Conservation (phyloP, 2,113 vertebrate species). For the Arvicanthis niloticus region DNA sequence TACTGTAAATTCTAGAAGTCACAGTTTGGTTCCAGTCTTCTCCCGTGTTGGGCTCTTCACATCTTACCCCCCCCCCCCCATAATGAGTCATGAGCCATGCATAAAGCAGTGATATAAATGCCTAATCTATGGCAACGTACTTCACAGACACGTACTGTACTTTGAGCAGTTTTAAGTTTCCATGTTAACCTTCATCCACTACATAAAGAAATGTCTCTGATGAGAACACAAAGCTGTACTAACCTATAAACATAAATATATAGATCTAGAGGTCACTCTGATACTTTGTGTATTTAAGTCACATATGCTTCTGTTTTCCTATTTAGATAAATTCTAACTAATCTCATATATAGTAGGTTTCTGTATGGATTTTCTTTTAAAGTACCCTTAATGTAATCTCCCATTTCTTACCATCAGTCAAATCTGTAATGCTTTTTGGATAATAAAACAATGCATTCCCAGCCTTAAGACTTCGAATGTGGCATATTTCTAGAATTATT, state of each 20-base stretch:
- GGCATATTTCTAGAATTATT: not conserved
- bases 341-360: not conserved
- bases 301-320: not conserved
- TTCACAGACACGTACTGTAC: not conserved
- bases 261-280: not conserved
- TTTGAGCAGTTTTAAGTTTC: not conserved
- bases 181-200: not conserved
- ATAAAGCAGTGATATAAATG: not conserved
- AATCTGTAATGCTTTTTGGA: not conserved
- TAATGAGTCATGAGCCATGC: not conserved
- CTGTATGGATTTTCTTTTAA: not conserved
- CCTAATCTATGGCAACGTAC: not conserved
- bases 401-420: not conserved
- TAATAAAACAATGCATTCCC: not conserved
- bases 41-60: not conserved
- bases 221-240: not conserved
- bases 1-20: not conserved
- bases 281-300: not conserved
- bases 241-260: not conserved
- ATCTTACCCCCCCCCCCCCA: not conserved
- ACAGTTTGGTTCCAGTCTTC: not conserved
- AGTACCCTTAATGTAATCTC: not conserved
- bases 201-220: not conserved
- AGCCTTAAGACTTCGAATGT: not conserved
- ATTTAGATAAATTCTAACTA: not conserved